Evolutionary conservation across 1,140 invertebrate genomes (phyloP).

Genomic region (Heliconius melpomene): DNA sequence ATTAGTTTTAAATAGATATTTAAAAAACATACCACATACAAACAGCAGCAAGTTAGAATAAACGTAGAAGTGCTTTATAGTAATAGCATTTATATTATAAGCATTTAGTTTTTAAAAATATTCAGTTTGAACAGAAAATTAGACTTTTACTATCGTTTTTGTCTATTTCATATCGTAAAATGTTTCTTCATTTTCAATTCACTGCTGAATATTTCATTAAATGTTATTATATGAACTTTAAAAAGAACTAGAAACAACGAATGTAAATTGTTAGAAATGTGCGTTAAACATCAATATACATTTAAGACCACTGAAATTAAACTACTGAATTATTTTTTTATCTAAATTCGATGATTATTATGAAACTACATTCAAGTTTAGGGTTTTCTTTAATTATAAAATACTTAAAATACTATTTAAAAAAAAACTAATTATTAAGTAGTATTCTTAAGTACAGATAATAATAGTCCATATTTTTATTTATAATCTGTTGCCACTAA

Average conservation of each 20-base stretch:
- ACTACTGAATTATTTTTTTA: neutral
- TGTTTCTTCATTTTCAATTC: neutral
- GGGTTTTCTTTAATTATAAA: neutral
- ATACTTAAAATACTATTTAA: neutral
- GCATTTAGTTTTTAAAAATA: neutral
- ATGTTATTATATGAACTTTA: neutral
- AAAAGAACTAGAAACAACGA: neutral
- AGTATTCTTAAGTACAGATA: neutral
- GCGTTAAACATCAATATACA: conserved; percentile 3
- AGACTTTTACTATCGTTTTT: no score
- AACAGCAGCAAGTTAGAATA: no score
- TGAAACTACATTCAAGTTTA: neutral
- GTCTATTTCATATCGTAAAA: no score
- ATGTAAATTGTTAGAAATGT: neutral
- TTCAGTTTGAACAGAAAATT: neutral
- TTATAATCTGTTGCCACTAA: neutral
- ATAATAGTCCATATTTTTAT: neutral
- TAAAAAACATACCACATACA: neutral
- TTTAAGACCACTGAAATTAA: neutral
- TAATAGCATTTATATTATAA: no score
- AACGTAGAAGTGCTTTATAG: no score
- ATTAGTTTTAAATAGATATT: neutral
- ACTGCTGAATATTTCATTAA: neutral
- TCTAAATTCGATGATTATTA: neutral
- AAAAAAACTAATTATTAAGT: neutral